Evolutionary conservation across 2,797 vertebrate genomes (phyloP).

Genomic region (Pogonophryne albipinna): DNA sequence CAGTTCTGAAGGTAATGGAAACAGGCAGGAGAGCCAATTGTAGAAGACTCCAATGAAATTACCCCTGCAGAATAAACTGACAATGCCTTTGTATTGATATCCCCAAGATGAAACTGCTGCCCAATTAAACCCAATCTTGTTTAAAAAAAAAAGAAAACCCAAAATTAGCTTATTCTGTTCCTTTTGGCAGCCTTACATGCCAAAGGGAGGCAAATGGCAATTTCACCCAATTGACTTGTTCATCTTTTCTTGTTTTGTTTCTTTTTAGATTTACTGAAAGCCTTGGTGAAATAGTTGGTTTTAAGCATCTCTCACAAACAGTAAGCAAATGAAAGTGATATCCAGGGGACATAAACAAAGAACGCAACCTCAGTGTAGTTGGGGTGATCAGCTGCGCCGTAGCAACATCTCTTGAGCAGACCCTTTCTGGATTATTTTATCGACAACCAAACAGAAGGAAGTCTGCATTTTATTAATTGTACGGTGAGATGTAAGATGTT

Average conservation of each 20-base stretch:
- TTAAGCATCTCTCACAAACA: conserved; percentile 48
- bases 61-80: conserved; percentile 55
- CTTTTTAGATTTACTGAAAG: conserved; percentile 51
- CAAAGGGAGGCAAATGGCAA: conserved; percentile 56
- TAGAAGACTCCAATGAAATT: conserved; percentile 71
- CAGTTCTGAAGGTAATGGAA: conserved; percentile 71
- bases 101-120: conserved; percentile 61
- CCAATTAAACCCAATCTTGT: conserved; percentile 79
- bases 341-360: conserved; percentile 31
- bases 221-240: conserved; percentile 52
- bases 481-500: too few relatives aligned
- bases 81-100: conserved; percentile 51
- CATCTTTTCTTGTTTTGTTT: conserved; percentile 28
- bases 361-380: too few relatives aligned
- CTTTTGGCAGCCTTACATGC: conserved; percentile 28
- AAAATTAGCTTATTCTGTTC: conserved; percentile 43
- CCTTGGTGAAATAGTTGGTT: conserved; percentile 56
- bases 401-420: too few relatives aligned
- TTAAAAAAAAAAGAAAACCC: conserved; percentile 23
- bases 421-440: too few relatives aligned
- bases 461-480: too few relatives aligned
- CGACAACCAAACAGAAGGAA: too few relatives aligned
- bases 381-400: too few relatives aligned
- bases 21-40: conserved; percentile 73
- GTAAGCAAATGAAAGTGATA: conserved; percentile 45